A percentile compares a stretch with the other conserved stretches of the same genome.
These are phyloP conservation scores for Erebia palarica DNA, from an alignment of 2,888 invertebrate genomes.

Conservation along the genomic window DNA sequence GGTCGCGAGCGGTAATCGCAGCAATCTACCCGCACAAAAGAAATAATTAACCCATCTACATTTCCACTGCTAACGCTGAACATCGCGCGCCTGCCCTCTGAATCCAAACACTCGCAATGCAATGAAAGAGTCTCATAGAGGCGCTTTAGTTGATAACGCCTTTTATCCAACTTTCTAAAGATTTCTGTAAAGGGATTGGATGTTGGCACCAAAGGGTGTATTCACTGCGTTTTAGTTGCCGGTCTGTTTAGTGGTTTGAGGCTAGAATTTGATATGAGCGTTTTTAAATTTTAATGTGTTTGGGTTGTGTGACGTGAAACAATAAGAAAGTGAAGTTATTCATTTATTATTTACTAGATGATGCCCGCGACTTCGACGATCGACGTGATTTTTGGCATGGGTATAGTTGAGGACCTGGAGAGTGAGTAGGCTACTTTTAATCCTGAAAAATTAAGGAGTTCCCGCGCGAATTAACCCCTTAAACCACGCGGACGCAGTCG, in stretches of 20 bases:
- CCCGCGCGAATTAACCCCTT: too few relatives aligned
- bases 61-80: conserved; percentile 54
- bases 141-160: conserved; percentile 29
- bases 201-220: conserved; percentile 12
- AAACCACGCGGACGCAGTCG: too few relatives aligned
- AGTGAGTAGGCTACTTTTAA: too few relatives aligned
- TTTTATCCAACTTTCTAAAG: conserved; percentile 19
- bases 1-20: conserved; percentile 56
- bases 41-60: conserved; percentile 70
- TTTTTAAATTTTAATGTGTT: conserved; percentile 3
- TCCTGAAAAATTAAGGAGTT: too few relatives aligned
- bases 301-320: conserved; percentile 3
- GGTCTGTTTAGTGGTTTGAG: conserved; percentile 8
- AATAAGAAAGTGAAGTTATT: neutral
- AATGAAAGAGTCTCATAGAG: conserved; percentile 21
- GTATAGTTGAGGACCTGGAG: too few relatives aligned
- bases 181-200: conserved; percentile 14
- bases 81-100: conserved; percentile 19
- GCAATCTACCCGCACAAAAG: conserved; percentile 73
- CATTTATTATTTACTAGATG: too few relatives aligned
- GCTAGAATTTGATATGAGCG: conserved; percentile 9
- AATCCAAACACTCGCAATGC: conserved; percentile 19
- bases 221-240: neutral
- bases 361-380: too few relatives aligned
- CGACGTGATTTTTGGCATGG: too few relatives aligned